Base-by-base conservation (phyloP, 1,140 invertebrate genomes). In the Aphaenogaster rudis region DNA sequence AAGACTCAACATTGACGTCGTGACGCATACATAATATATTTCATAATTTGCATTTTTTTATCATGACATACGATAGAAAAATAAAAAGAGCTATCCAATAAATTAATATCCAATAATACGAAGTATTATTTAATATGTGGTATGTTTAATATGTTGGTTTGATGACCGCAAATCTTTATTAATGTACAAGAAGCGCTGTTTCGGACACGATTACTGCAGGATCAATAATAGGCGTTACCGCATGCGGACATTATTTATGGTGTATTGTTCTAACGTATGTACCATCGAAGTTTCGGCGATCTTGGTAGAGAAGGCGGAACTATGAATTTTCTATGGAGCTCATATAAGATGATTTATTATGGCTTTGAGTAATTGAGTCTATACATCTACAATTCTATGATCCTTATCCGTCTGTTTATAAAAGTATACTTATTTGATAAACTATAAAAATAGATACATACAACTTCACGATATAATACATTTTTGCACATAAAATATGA, bases 161-260 rank as follows among this genome's bases (percentile, higher is more conserved):
- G 17, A 61, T 57, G n/a, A 61, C 11, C 36, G 39, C n/a, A 33
- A 45, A 77, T 59, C 54, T 42, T 21, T 57, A 59, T 59, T 21
- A 17, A 57, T 3, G 36, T 72, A 82, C 8, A 45, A 57, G 21
- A 57, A 28, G 5, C 76, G 33, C 48, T 80, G 63, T 48, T 61
- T 48, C 4, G 42, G 21, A 39, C 64, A 45, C 5, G 48, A 81
- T 52, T 52, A 17, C n/a, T 17, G 11, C 21, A 5, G 2, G 17
- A 74, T 82, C 39, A 39, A 82, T 61, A 74, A 61, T 48, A 74
- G 69, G 52, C 54, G 69, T 82, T 74, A 61, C 69, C 28, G 15
- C 21, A n/a, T n/a, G 9, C 15, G 42, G 2, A 21, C 8, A 42
- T 74, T 74, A 74, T 82, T 74, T 61, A 48, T 33, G 42, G 7